Evolutionary conservation across 1,140 invertebrate genomes (phyloP), one percentile per base, ranked within the genome.

Genomic region (Sminthurides bifidus): DNA sequence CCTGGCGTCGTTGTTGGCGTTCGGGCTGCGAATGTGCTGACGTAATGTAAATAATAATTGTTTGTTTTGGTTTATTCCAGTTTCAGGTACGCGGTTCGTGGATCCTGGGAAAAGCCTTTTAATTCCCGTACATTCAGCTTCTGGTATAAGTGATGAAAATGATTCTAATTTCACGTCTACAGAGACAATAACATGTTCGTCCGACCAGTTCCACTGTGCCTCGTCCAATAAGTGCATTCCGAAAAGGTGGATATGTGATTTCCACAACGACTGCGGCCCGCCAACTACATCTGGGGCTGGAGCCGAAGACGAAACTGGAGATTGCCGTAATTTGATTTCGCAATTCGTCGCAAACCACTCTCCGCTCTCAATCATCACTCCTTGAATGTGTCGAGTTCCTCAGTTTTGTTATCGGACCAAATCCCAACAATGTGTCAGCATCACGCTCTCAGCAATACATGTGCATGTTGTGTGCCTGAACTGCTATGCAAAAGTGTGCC

Each of bases 161-260:
- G n/a, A n/a, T n/a, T n/a, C n/a, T n/a, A n/a, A n/a, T 49, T 14
- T 33, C 26, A 49, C 31, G n/a, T 54, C 54, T 46, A 6, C 45
- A 62, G 60, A 62, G 48, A 59, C 60, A 26, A 54, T 58, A 38
- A 56, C 46, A 27, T 62, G 60, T 57, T 62, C 60, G 14, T 52
- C 52, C 21, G 63, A 64, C 45, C 63, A 64, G 54, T 64, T 61
- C 50, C 54, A 58, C 27, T 64, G 63, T 54, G 35, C 49, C 17
- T 50, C 33, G 19, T 41, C 31, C 27, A 46, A 50, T 26, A 64
- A 64, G 31, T 64, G 63, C 30, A 64, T 64, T 43, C 63, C 63
- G n/a, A 62, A 59, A 54, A 17, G 59, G 10, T 61, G 60, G 60
- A 46, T 61, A 2, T 61, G 60, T 30, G 63, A 65, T 44, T 65